Evolutionary conservation across 1,140 invertebrate genomes (phyloP), one percentile per base, ranked within the genome.

Genomic region (Nylanderia fulva): DNA sequence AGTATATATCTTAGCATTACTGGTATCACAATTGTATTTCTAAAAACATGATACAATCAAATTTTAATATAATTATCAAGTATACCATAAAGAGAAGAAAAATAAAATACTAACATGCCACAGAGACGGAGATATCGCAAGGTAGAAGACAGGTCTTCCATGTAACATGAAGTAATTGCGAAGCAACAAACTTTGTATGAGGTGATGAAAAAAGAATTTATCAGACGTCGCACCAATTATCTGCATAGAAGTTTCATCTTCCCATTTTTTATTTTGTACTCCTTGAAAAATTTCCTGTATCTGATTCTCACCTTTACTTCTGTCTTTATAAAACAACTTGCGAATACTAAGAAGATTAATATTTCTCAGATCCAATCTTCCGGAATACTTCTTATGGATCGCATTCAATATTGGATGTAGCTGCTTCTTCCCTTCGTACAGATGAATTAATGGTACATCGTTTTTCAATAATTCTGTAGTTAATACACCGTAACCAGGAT

Each of bases 401-500:
- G 13, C 21, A 1, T 52, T 0, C 29, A 93, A 36, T 7, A 27
- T 15, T 0, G 39, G 1, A 7, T 36, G 3, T 86, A 91, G 92
- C 0, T 8, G 0, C 8, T 4, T 0, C 3, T 27, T n/a, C 29
- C 6, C 15, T 84, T 93, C 93, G 21, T 85, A 93, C 13, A 91
- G 8, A 48, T 91, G 45, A 24, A 94, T 82, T 6, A 39, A 5
- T 15, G 86, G 54, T 61, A 94, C 54, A n/a, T 80, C 90, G 60
- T 60, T 42, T 36, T 92, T 18, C n/a, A 94, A 68, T 21, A 94
- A 85, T 15, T 91, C 69, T 71, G 86, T 39, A 2, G 94, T 94
- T 64, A 94, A 72, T 15, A 91, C 21, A 54, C 93, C 93, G 9
- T 88, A 27, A 6, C 92, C 92, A 21, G 94, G 88, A 89, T 93